Conservation (phyloP, 2,113 vertebrate genomes). For the Psettodes erumei region DNA sequence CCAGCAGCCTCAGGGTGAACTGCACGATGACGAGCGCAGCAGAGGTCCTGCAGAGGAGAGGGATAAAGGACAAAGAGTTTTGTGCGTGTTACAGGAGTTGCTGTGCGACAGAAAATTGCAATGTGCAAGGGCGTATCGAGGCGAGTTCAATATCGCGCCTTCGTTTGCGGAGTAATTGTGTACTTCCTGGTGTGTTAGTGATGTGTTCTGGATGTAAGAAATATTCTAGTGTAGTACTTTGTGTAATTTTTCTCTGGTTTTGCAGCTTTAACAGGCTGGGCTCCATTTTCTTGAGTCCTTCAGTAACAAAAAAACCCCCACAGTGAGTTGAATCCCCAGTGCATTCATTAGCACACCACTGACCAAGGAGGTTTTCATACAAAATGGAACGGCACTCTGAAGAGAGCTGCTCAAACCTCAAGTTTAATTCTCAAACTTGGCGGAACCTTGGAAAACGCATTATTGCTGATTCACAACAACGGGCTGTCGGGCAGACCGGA, state of each 20-base stretch:
- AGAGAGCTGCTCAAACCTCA: neutral
- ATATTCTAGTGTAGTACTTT: neutral
- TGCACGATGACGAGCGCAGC: conserved; percentile 87
- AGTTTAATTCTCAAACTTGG: no score
- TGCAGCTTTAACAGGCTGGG: no score
- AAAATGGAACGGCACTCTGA: neutral
- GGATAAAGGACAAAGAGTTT: neutral
- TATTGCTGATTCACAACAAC: conserved; percentile 21
- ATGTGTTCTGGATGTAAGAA: neutral
- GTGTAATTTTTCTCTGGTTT: neutral
- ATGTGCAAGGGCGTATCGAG: no score
- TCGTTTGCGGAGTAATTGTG: neutral
- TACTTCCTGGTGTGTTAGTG: neutral
- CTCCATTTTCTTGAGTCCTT: neutral
- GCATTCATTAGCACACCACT: neutral
- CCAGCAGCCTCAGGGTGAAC: conserved; percentile 92
- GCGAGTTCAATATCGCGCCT: neutral
- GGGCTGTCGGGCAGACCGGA: neutral
- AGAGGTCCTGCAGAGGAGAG: conserved; percentile 78
- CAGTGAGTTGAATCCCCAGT: neutral
- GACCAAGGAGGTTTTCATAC: neutral
- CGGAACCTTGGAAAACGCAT: neutral
- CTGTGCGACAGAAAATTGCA: no score
- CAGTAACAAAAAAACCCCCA: neutral
- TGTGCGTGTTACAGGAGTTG: neutral